phyloP scores from a whole-genome alignment of 2,888 invertebrate genomes.

The Miltochrista miniata region DNA sequence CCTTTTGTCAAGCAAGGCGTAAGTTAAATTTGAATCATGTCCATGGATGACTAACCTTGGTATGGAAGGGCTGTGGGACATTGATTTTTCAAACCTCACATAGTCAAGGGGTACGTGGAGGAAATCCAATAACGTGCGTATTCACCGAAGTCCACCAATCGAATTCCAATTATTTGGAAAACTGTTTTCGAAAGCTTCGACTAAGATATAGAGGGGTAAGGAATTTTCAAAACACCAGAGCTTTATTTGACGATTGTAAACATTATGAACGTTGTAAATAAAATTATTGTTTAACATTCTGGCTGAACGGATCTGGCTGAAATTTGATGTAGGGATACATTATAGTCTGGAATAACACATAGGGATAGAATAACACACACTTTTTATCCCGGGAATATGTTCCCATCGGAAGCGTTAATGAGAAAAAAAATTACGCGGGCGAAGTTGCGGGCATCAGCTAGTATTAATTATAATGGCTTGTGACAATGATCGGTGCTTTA shows the following conservation, averaged over 20 bases:
- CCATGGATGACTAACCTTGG: conserved; percentile 33
- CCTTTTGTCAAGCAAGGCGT: conserved; percentile 21
- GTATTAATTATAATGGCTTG: not conserved
- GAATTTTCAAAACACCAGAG: no score
- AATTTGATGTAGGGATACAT: no score
- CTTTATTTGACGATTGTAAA: no score
- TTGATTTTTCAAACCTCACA: conserved; percentile 72
- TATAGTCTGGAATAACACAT: no score
- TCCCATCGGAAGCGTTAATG: no score
- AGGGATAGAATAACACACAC: no score
- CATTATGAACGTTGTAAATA: no score
- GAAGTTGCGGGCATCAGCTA: no score
- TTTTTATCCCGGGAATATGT: no score
- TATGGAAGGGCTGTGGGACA: conserved; percentile 41
- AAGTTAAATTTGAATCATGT: conserved; percentile 28
- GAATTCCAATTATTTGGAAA: conserved; percentile 59
- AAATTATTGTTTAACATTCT: no score
- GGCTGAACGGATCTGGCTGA: no score
- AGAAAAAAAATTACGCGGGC: no score
- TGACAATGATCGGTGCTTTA: not conserved
- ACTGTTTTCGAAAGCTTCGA: conserved; percentile 20
- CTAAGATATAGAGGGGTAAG: not conserved
- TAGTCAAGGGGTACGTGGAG: conserved; percentile 54
- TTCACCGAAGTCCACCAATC: conserved; percentile 61
- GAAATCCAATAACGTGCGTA: conserved; percentile 65